Evolutionary conservation across 2,888 invertebrate genomes (phyloP).

Genomic region (Psylliodes chrysocephalus): DNA sequence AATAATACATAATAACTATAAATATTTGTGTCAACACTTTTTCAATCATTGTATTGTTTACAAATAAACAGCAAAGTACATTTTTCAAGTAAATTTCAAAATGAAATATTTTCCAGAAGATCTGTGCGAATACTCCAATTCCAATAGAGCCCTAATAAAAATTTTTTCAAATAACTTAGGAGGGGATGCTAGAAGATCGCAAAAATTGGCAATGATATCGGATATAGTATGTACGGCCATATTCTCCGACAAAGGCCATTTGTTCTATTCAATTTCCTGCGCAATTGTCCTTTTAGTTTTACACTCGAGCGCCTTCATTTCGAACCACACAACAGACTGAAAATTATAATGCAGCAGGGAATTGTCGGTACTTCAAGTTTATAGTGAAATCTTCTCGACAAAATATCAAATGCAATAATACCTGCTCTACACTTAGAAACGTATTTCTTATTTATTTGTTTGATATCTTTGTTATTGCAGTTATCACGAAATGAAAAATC

Average conservation of each 20-base stretch:
- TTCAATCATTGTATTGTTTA: no score
- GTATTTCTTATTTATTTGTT: no score
- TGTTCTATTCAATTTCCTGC: constrained; percentile 38
- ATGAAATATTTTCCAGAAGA: no score
- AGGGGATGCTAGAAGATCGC: neutral
- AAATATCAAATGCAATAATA: neutral
- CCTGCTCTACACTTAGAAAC: neutral
- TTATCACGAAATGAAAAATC: no score
- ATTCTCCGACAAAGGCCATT: constrained; percentile 33
- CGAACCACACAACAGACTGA: constrained; percentile 38
- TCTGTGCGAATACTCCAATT: neutral
- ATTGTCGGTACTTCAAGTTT: constrained; percentile 43
- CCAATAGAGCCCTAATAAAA: neutral
- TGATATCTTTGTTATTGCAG: no score
- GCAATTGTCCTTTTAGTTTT: constrained; percentile 39
- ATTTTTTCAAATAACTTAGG: neutral
- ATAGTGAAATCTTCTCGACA: constrained; percentile 23
- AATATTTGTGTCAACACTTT: no score
- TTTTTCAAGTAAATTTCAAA: no score
- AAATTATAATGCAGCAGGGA: constrained; percentile 41
- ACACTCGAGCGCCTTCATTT: constrained; percentile 39
- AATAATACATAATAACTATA: no score
- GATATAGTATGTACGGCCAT: constrained; percentile 28
- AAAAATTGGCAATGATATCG: constrained; percentile 6
- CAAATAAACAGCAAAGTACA: no score